Conservation (phyloP, 1,140 invertebrate species). For the Cheumatopsyche charites region DNA sequence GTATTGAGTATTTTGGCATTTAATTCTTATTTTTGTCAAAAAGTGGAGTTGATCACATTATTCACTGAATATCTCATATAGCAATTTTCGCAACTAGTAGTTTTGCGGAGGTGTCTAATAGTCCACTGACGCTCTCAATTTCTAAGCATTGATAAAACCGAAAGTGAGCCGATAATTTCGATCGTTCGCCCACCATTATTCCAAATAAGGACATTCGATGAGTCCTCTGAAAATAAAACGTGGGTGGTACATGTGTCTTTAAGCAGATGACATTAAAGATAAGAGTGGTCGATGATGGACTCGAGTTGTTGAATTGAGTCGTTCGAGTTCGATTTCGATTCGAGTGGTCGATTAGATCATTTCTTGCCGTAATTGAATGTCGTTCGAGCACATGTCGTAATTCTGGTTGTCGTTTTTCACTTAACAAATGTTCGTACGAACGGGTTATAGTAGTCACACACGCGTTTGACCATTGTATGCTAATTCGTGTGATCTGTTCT, state of each 20-base stretch:
- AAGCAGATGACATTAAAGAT: constrained; percentile 8
- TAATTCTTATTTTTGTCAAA: too few relatives aligned
- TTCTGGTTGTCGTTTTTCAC: not conserved
- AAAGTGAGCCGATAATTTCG: not conserved
- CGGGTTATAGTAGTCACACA: constrained; percentile 22
- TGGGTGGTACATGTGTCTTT: constrained; percentile 25
- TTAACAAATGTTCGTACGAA: not conserved
- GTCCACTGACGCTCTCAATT: constrained; percentile 8
- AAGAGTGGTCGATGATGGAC: constrained; percentile 5
- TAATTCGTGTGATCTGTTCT: constrained; percentile 9
- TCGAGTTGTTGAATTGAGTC: too few relatives aligned
- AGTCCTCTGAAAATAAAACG: constrained; percentile 1
- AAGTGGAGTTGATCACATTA: too few relatives aligned
- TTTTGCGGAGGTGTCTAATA: too few relatives aligned
- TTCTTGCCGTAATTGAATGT: not conserved
- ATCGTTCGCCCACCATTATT: not conserved
- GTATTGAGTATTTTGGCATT: too few relatives aligned
- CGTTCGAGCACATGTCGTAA: constrained; percentile 1
- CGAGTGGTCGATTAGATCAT: not conserved
- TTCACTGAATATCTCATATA: too few relatives aligned
- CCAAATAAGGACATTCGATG: constrained; percentile 9
- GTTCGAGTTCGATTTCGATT: too few relatives aligned
- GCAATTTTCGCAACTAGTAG: too few relatives aligned
- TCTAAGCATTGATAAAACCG: not conserved
- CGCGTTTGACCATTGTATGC: constrained; percentile 19